phyloP scores from a whole-genome alignment of 2,888 invertebrate species.

The Autographa pulchrina region DNA sequence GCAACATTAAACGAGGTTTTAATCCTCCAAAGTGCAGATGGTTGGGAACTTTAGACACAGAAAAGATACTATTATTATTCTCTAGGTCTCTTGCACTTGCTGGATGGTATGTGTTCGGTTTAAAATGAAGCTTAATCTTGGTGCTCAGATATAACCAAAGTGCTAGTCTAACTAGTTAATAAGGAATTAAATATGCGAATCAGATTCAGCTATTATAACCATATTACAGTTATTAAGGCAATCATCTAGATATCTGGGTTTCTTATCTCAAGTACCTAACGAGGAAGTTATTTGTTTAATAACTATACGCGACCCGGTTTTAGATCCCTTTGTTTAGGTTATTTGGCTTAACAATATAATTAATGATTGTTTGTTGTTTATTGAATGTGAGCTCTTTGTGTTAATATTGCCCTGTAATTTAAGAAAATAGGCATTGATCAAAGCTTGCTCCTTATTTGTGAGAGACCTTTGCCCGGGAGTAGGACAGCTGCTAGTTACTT shows the following conservation, averaged over 20 bases:
- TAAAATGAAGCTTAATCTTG: no score
- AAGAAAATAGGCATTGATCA: neutral
- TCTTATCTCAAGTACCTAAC: neutral
- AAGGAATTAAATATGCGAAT: neutral
- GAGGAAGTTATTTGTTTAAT: neutral
- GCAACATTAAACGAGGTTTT: no score
- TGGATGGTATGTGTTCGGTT: no score
- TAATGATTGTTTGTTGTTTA: neutral
- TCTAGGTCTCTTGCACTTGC: no score
- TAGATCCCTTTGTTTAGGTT: neutral
- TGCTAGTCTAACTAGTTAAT: neutral
- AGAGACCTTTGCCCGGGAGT: neutral
- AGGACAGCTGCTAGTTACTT: neutral
- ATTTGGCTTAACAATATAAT: conserved; percentile 1
- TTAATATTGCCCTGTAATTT: neutral
- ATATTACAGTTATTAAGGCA: neutral
- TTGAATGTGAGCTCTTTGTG: neutral
- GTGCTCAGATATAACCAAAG: neutral
- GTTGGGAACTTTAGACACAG: no score
- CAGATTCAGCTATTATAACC: neutral
- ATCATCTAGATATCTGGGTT: neutral
- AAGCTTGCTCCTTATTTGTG: neutral
- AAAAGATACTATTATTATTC: no score
- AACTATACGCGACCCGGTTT: neutral
- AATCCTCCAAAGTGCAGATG: no score